Evolutionary conservation across 2,113 vertebrate species (phyloP), one percentile per base, ranked within the genome.

Genomic region (Lepus europaeus): DNA sequence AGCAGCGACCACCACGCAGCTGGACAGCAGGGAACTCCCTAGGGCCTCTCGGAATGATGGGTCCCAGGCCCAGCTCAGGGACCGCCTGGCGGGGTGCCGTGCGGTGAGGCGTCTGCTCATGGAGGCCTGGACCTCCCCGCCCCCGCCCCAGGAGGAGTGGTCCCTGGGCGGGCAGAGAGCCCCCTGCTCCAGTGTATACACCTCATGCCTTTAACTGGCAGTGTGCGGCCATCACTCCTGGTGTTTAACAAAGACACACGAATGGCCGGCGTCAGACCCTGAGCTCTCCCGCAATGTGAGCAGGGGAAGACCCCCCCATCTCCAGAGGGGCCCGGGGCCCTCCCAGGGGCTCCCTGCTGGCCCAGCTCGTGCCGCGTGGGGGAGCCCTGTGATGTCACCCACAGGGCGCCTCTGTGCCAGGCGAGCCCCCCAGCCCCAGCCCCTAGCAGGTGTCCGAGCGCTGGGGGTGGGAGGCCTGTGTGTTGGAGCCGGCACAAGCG

Each of bases 341-440:
- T 27, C 72, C 27, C 27, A 7, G 36, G 0, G 0, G 22, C 27
- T 10, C 56, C 66, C 10, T 14, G 0, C 20, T 53, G 4, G 7
- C 51, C 68, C 17, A 25, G 27, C 45, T 45, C 45, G 45, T 45
- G 45, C 6, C 1, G 6, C 45, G 45, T 45, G 45, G 45, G 45
- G 45, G 45, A 45, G 45, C 45, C 45, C 39, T 45, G 45, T 45
- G 45, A 45, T 45, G 45, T 45, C 45, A 45, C 10, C 59, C 12
- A 10, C 29, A 17, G 85, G 31, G 6, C 23, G 6, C n/a, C 10
- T 27, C n/a, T 1, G 56, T 39, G 7, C 7, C 11, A 4, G 2
- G 53, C 22, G 11, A 16, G 16, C 1, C 31, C 72, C 1, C n/a
- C 16, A 3, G 29, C 17, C 2, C 20, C 90, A n/a, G 36, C 49